phyloP scores from a whole-genome alignment of 35 echinoderm and acorn worm genomes.

The Nesometra sesokonis region DNA sequence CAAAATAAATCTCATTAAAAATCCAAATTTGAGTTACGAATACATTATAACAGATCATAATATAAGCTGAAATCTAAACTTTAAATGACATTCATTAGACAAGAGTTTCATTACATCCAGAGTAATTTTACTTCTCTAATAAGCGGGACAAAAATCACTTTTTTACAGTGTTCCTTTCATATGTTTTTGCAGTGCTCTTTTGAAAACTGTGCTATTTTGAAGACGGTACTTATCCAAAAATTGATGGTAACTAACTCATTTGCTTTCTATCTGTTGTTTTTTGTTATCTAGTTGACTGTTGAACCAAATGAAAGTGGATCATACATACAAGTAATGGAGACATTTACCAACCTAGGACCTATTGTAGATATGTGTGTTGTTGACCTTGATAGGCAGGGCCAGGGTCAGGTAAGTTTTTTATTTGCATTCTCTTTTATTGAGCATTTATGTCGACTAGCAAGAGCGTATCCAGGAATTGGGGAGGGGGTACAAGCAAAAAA shows the following conservation, averaged over 20 bases:
- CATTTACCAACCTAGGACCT: constrained; percentile 82
- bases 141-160: background rate
- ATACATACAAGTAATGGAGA: constrained; percentile 77
- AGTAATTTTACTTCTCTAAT: too few species aligned
- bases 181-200: background rate
- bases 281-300: constrained; percentile 49
- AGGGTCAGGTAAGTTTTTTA: constrained; percentile 90
- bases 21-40: too few species aligned
- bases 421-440: too few species aligned
- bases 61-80: too few species aligned
- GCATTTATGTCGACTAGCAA: too few species aligned
- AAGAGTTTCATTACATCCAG: too few species aligned
- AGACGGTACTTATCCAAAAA: background rate
- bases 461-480: too few species aligned
- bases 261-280: background rate
- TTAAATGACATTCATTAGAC: too few species aligned
- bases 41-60: too few species aligned
- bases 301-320: constrained; percentile 76
- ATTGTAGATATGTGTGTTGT: constrained; percentile 93
- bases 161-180: background rate
- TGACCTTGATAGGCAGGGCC: constrained; percentile 84
- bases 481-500: too few species aligned
- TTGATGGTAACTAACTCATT: too few species aligned
- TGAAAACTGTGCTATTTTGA: background rate
- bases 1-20: too few species aligned